Percentiles rank a stretch among this genome's conserved stretches.
Conservation (phyloP, 2,888 invertebrate species). For the Heliconius erato region DNA sequence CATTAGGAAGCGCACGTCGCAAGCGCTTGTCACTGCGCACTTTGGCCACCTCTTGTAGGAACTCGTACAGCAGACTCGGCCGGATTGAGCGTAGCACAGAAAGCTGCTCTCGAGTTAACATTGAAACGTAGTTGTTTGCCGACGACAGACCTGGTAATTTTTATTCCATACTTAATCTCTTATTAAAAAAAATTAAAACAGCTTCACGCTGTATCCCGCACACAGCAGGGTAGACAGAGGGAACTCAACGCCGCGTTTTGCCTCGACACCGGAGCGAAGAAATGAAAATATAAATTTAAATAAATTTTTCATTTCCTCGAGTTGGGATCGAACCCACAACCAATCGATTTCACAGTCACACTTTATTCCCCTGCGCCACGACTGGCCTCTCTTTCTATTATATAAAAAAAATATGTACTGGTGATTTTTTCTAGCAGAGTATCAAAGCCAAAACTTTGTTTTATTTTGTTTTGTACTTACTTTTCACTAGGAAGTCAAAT, state of each 20-base stretch:
- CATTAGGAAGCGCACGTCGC: slow-evolving; percentile 74
- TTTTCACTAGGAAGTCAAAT: slow-evolving; percentile 79
- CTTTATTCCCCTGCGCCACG: too few species aligned
- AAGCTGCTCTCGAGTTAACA: slow-evolving; percentile 77
- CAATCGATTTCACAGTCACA: too few species aligned
- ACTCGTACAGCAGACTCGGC: slow-evolving; percentile 75
- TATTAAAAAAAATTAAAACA: too few species aligned
- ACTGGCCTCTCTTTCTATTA: too few species aligned
- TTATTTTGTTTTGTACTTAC: slow-evolving; percentile 58
- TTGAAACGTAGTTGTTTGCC: slow-evolving; percentile 79
- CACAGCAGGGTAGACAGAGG: too few species aligned
- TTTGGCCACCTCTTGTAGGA: slow-evolving; percentile 75
- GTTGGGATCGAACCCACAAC: too few species aligned
- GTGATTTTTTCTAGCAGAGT: not conserved
- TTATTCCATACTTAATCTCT: not conserved
- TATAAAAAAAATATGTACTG: not conserved
- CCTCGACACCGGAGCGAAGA: too few species aligned
- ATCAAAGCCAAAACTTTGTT: not conserved
- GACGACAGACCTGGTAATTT: slow-evolving; percentile 61
- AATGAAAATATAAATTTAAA: too few species aligned
- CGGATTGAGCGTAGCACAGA: slow-evolving; percentile 74
- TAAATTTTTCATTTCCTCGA: too few species aligned
- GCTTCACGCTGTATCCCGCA: too few species aligned
- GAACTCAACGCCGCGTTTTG: too few species aligned
- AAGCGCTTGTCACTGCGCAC: slow-evolving; percentile 74